phyloP scores from a whole-genome alignment of 2,797 vertebrate genomes.

The Lagodon rhomboides region DNA sequence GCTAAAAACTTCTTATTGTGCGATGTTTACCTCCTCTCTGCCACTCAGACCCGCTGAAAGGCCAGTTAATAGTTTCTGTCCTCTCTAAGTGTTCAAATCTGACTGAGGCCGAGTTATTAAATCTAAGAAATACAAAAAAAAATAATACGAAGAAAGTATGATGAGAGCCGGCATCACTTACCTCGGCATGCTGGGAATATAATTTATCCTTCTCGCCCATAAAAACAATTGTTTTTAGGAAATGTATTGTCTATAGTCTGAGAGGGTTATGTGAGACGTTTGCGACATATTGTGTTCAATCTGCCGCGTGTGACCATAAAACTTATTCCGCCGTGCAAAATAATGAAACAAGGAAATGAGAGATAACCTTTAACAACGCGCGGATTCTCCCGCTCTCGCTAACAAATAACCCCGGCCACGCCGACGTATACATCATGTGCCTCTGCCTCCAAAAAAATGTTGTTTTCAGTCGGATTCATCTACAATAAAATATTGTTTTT shows the following conservation, averaged over 20 bases:
- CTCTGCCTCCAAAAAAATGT: constrained; percentile 21
- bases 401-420: constrained; percentile 26
- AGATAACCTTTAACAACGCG: constrained; percentile 23
- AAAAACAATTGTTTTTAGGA: constrained; percentile 13
- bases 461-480: constrained; percentile 40
- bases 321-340: constrained; percentile 20
- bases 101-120: constrained; percentile 18
- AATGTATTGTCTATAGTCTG: neutral
- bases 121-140: constrained; percentile 35
- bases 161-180: constrained; percentile 12
- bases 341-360: constrained; percentile 35
- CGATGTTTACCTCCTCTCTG: constrained; percentile 4
- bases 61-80: constrained; percentile 24
- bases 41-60: constrained; percentile 12
- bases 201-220: neutral
- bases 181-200: constrained; percentile 12
- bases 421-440: constrained; percentile 18
- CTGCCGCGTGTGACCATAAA: neutral
- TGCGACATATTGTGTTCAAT: constrained; percentile 29
- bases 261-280: constrained; percentile 3
- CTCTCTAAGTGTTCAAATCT: constrained; percentile 11
- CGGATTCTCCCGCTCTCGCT: constrained; percentile 1
- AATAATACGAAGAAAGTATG: constrained; percentile 2
- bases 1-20: constrained; percentile 13
- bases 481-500: constrained; percentile 54